These are phyloP conservation scores for Heliconius ethilla DNA, from an alignment of 2,888 invertebrate species.

Conservation along the genomic window DNA sequence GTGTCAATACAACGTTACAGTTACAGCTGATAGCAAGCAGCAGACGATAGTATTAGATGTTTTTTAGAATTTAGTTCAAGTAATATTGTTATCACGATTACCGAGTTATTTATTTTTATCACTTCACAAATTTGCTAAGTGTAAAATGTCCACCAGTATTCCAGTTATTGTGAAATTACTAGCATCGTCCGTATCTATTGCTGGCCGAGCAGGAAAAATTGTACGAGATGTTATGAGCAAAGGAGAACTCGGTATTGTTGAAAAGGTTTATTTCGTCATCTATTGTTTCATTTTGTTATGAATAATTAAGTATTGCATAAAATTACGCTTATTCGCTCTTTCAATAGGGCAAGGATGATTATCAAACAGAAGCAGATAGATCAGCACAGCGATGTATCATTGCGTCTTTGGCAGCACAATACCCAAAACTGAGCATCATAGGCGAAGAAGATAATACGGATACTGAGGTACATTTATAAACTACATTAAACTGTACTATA, in stretches of 20 bases:
- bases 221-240: constrained; percentile 94
- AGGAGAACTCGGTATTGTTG: constrained; percentile 94
- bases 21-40: not conserved
- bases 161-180: constrained; percentile 87
- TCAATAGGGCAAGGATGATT: constrained; percentile 91
- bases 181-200: constrained; percentile 90
- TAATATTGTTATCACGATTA: constrained; percentile 3
- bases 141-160: constrained; percentile 70
- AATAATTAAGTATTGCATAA: constrained; percentile 9
- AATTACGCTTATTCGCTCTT: constrained; percentile 7
- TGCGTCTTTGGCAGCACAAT: constrained; percentile 91
- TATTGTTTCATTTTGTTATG: constrained; percentile 35
- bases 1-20: not conserved
- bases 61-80: not conserved
- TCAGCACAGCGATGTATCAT: constrained; percentile 97
- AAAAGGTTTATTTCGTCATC: constrained; percentile 84
- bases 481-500: not conserved
- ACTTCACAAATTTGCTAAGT: not conserved
- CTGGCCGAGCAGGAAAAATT: constrained; percentile 92
- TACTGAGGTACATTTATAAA: constrained; percentile 11
- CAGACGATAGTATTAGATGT: not conserved
- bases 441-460: constrained; percentile 92
- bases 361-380: constrained; percentile 99
- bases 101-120: not conserved
- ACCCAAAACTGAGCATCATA: constrained; percentile 91